Evolutionary conservation across 2,113 vertebrate genomes (phyloP).

Genomic region (cattle (Bos taurus)): ARS-UCD2.0 NC_037342.1:14403001-14403500

Average conservation of each 20-base stretch:
- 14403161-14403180: neutral
- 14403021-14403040: neutral
- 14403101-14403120: neutral
- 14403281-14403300: neutral
- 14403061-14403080: conserved; percentile 12
- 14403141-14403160: neutral
- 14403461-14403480: neutral
- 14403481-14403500: neutral
- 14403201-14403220: conserved; percentile 12
- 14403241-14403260: neutral
- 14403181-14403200: neutral
- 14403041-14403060: neutral
- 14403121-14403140: neutral
- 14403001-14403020: neutral
- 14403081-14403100: neutral
- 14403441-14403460: neutral
- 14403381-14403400: neutral
- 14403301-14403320: neutral
- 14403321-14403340: neutral
- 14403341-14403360: neutral
- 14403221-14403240: conserved; percentile 14
- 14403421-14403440: neutral
- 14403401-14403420: neutral
- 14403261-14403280: neutral
- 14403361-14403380: neutral